Conservation (phyloP, 2,797 vertebrate genomes). For the Lutjanus campechanus region DNA sequence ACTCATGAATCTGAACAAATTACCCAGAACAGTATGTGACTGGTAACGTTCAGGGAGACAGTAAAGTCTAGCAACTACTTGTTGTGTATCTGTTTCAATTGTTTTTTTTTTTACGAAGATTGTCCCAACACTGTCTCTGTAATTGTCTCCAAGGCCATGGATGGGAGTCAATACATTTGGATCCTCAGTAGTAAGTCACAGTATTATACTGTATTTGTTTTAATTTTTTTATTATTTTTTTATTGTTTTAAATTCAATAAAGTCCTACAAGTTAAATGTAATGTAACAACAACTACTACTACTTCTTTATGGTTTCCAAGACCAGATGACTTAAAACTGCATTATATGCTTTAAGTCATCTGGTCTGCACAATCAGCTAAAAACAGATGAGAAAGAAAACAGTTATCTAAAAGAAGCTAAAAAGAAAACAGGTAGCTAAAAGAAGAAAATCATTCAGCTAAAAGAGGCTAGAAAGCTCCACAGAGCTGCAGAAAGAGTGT, state of each 20-base stretch:
- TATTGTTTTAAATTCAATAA: background rate
- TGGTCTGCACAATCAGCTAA: too few relatives aligned
- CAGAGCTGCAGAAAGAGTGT: too few relatives aligned
- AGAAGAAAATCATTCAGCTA: too few relatives aligned
- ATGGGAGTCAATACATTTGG: slow-evolving; percentile 8
- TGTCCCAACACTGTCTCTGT: background rate
- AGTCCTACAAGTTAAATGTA: too few relatives aligned
- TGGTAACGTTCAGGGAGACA: background rate
- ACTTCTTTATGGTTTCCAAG: too few relatives aligned
- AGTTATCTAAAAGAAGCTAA: too few relatives aligned
- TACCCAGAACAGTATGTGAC: background rate
- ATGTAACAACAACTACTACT: too few relatives aligned
- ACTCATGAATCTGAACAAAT: slow-evolving; percentile 19
- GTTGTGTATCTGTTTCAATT: background rate
- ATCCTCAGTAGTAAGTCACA: slow-evolving; percentile 25
- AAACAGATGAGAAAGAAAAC: too few relatives aligned
- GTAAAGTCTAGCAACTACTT: background rate
- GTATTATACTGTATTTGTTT: background rate
- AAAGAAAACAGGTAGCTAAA: too few relatives aligned
- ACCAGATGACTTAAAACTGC: too few relatives aligned
- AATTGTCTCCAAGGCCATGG: slow-evolving; percentile 16
- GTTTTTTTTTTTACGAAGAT: background rate
- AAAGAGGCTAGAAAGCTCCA: too few relatives aligned
- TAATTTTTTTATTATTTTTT: background rate
- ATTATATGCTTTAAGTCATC: too few relatives aligned